Base-by-base conservation (phyloP, 2,797 vertebrate species). In the Gila robusta region DNA sequence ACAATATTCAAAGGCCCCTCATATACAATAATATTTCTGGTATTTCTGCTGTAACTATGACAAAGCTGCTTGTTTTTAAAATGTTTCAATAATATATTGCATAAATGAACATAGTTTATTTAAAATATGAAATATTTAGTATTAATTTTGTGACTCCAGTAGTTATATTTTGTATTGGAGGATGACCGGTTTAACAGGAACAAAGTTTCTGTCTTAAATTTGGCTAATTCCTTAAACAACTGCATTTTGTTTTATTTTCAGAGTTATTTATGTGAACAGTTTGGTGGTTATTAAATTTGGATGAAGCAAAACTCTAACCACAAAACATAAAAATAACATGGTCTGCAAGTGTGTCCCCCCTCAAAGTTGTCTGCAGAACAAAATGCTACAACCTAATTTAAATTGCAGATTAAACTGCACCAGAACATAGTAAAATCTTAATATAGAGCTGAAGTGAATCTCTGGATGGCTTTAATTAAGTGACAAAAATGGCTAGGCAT, bases 231-330 rank as follows among this genome's bases (percentile, higher is more conserved):
- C 28, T 32, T 67, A 35, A 35, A 19, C 64, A 35, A 8, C 64
- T 35, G 2, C 9, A 35, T 52, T 74, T 19, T 54, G 26, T n/a
- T 59, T 32, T 32, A 66, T 17, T 17, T 66, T 32, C 2, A 32
- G 23, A 76, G 52, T 77, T 56, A 77, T 77, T 77, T 2, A 59
- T 59, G 74, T 23, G 9, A 77, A 17, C 54, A 74, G 2, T 54
- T 78, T n/a, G 23, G 52, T n/a, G 73, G 28, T 76, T 35, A 35
- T 74, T 32, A 74, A 74, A 54, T 76, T 11, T 35, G 26, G 16
- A 52, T 49, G 44, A 52, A 32, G 16, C 0, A 5, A 11, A 49
- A 32, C 41, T 73, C 14, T 21, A 3, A 35, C 72, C 72, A 77
- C 19, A 76, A 76, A 14, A 32, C 73, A 76, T 35, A 54, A 52